Percentiles rank a stretch among this genome's conserved stretches.
phyloP scores from a whole-genome alignment of 2,797 vertebrate species.

The Pteronotus mesoamericanus region DNA sequence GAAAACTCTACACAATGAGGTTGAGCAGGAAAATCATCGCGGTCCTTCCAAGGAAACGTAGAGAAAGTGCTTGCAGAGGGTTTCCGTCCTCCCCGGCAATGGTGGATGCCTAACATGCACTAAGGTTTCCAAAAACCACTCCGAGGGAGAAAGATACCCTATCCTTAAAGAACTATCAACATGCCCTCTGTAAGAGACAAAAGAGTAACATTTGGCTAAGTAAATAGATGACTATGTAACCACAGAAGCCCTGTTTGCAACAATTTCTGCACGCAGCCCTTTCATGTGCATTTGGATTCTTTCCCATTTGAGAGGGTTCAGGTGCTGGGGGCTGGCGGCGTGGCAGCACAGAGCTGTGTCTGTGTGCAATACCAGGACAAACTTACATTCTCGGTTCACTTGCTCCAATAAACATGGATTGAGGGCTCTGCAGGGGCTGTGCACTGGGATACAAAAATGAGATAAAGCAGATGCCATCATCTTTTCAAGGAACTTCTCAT shows the following conservation, averaged over 20 bases:
- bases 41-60: constrained; percentile 39
- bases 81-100: constrained; percentile 51
- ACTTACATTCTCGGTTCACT: not conserved
- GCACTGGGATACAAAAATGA: not conserved
- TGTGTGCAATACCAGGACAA: not conserved
- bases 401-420: not conserved
- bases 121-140: constrained; percentile 10
- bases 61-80: constrained; percentile 21
- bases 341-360: not conserved
- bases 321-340: not conserved
- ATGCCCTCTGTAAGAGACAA: not conserved
- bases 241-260: not conserved
- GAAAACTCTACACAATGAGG: constrained; percentile 60
- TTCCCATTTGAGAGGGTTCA: not conserved
- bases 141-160: not conserved
- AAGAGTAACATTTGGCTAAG: constrained; percentile 1
- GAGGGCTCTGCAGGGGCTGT: not conserved
- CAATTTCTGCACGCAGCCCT: not conserved
- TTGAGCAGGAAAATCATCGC: constrained; percentile 9
- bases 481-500: not conserved
- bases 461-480: not conserved
- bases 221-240: not conserved
- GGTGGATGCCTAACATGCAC: constrained; percentile 4
- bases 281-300: not conserved
- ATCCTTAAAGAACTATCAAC: not conserved